Base-by-base conservation (phyloP, 2,888 invertebrate species). In the Eurytoma californica region DNA sequence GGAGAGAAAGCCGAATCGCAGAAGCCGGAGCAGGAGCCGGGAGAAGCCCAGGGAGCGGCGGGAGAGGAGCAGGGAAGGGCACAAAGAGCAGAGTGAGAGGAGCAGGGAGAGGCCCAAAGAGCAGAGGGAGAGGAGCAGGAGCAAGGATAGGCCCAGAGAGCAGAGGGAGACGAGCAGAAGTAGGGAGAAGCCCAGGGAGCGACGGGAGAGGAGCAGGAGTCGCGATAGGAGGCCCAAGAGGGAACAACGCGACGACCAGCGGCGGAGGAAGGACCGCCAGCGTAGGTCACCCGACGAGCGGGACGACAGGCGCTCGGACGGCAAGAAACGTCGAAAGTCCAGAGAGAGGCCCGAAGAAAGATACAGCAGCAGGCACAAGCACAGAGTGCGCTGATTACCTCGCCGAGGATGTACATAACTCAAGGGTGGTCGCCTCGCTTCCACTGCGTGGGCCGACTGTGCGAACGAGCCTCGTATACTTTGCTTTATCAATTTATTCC, bases 261-360 rank as follows among this genome's bases (percentile, higher is more conserved):
- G 63, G 47, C 39, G 39, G 39, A 67, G 61, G n/a, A 77, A 68
- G 14, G n/a, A 67, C 14, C 47, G 60, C 57, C 60, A 72, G 75
- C 76, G 72, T 57, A 67, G 47, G 39, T 63, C 66, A 13, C 82
- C 78, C 9, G 72, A 73, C 1, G 80, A 80, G 5, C 68, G 70
- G 16, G 30, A 60, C n/a, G 73, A 63, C 24, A 74, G 57, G 47
- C 72, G 78, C 47, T 81, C 74, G 18, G 14, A 53, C 0, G 72
- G 28, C 5, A 83, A 72, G 30, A 84, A 74, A 60, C 70, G 63
- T 14, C 73, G 67, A 12, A 83, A 79, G 47, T 82, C 82, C n/a
- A 12, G 61, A 53, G 67, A 60, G n/a, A n/a, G 39, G 13, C 76
- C 70, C 3, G 77, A 77, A 14, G 77, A 79, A 53, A 78, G 55